These are phyloP conservation scores for Cheilosia variabilis DNA, from an alignment of 2,888 invertebrate genomes.

Conservation along the genomic window DNA sequence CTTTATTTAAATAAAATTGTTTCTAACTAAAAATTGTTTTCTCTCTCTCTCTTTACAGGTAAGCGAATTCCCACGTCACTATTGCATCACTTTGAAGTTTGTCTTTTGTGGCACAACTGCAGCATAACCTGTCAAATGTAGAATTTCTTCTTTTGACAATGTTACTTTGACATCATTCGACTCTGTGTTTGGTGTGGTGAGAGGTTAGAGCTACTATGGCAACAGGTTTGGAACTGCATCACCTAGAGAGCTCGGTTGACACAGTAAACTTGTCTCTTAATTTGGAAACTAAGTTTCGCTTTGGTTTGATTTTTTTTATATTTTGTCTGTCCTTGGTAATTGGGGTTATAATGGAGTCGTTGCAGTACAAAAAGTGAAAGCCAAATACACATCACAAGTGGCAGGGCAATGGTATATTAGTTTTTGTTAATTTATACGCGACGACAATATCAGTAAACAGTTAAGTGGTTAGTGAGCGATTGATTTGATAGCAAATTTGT, in stretches of 20 bases:
- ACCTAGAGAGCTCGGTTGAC: conserved; percentile 3
- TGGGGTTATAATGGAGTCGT: conserved; percentile 8
- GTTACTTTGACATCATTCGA: conserved; percentile 26
- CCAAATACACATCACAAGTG: not conserved
- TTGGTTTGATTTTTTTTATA: conserved; percentile 7
- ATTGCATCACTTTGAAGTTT: conserved; percentile 1
- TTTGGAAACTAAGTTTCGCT: conserved; percentile 30
- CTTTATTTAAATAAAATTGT: too few species aligned
- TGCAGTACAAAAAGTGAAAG: not conserved
- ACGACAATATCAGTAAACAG: not conserved
- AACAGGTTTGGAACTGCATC: conserved; percentile 2
- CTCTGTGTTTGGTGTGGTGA: conserved; percentile 40
- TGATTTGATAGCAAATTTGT: too few species aligned
- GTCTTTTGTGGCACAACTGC: conserved; percentile 32
- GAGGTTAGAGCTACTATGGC: conserved; percentile 14
- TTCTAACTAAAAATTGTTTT: conserved; percentile 7
- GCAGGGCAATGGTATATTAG: not conserved
- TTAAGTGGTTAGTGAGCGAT: too few species aligned
- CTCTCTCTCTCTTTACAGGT: conserved; percentile 61
- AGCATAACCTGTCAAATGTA: conserved; percentile 46
- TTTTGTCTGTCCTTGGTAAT: conserved; percentile 18
- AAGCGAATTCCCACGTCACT: conserved; percentile 48
- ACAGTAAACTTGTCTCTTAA: conserved; percentile 4
- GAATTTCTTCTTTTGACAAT: conserved; percentile 39
- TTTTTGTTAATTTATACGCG: not conserved